Percentiles rank a stretch among this genome's conserved stretches.
Conservation (phyloP, 2,797 vertebrate genomes). For the Urophycis tenuis region DNA sequence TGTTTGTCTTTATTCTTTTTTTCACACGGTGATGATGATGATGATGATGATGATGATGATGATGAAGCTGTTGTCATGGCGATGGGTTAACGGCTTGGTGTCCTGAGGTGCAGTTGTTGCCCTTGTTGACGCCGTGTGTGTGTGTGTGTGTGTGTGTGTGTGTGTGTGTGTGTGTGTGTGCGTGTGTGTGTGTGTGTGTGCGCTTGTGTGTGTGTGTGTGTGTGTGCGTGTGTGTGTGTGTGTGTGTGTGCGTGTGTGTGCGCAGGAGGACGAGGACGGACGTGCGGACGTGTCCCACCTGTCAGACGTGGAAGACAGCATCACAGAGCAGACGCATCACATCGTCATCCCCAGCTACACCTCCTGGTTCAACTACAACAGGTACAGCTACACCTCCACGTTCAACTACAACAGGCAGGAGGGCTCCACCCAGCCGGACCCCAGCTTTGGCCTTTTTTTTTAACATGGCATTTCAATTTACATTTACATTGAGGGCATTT, state of each 20-base stretch:
- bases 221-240: constrained; percentile 30
- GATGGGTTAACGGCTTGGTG: neutral
- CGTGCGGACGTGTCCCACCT: constrained; percentile 79
- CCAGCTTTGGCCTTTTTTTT: too few species aligned
- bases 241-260: constrained; percentile 30
- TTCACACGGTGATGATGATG: neutral
- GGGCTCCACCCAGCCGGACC: too few species aligned
- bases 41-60: neutral
- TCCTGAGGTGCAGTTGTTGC: neutral
- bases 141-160: too few species aligned
- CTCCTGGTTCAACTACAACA: constrained; percentile 97
- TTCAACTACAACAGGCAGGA: too few species aligned
- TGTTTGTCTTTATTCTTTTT: neutral
- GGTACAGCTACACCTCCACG: too few species aligned
- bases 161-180: too few species aligned
- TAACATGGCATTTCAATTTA: too few species aligned
- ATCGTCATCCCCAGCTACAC: constrained; percentile 96
- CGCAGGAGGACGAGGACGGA: constrained; percentile 87
- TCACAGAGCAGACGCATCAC: constrained; percentile 94
- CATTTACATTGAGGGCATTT: too few species aligned
- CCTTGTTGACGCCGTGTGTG: constrained; percentile 17
- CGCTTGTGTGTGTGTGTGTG: constrained; percentile 29
- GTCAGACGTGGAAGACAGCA: constrained; percentile 83
- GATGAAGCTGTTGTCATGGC: neutral
- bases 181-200: too few species aligned